Evolutionary conservation across 2,888 invertebrate species (phyloP).

Genomic region (Chloroclystis v-ata): DNA sequence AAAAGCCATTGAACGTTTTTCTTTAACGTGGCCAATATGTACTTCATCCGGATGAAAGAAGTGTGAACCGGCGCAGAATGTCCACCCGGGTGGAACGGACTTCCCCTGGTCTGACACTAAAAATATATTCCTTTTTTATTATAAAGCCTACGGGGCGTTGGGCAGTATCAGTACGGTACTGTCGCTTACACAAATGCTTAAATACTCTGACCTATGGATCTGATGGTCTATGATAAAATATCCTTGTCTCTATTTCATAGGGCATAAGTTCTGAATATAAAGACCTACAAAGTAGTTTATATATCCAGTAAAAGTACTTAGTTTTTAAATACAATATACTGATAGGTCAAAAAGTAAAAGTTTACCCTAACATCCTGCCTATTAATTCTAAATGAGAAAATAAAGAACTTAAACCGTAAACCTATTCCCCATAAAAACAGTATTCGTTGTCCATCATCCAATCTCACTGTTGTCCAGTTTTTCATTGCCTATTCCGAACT

Average conservation of each 20-base stretch:
- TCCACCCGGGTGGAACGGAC: constrained; percentile 59
- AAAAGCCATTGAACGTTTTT: constrained; percentile 39
- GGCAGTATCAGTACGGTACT: constrained; percentile 9
- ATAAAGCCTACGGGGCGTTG: constrained; percentile 42
- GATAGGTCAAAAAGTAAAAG: too few relatives aligned
- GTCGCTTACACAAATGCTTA: constrained; percentile 1
- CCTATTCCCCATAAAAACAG: not conserved
- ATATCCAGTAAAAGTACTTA: too few relatives aligned
- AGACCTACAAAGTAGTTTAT: too few relatives aligned
- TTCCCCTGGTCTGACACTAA: constrained; percentile 64
- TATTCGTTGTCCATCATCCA: not conserved
- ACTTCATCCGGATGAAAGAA: constrained; percentile 65
- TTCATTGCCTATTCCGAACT: constrained; percentile 13
- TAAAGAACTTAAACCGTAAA: too few relatives aligned
- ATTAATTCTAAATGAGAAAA: too few relatives aligned
- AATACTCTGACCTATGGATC: too few relatives aligned
- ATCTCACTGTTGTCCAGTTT: constrained; percentile 4
- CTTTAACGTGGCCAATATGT: constrained; percentile 71
- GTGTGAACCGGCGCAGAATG: constrained; percentile 64
- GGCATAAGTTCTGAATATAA: too few relatives aligned
- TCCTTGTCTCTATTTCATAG: too few relatives aligned
- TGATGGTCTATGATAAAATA: too few relatives aligned
- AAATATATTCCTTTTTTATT: constrained; percentile 58
- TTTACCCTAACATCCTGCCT: too few relatives aligned
- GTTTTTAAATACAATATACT: too few relatives aligned